Evolutionary conservation across 2,797 vertebrate species (phyloP).

Genomic region (Malurus splendens): DNA sequence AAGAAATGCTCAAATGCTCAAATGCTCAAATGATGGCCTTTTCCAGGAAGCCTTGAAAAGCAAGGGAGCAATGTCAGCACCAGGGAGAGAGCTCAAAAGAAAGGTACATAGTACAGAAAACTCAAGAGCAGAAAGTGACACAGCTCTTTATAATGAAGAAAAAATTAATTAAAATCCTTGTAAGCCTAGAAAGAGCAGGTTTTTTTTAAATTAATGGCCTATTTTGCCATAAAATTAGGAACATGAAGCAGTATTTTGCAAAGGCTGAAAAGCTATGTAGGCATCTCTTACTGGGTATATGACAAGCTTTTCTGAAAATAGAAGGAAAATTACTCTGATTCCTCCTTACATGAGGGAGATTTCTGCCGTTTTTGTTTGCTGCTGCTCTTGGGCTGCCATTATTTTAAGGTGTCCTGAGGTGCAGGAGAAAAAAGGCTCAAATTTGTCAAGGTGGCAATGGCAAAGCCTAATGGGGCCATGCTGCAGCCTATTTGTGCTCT

Average conservation of each 20-base stretch:
- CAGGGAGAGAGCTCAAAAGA: neutral
- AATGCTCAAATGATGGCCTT: slow-evolving; percentile 4
- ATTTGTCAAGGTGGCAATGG: neutral
- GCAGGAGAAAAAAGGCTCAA: neutral
- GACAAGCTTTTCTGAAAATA: neutral
- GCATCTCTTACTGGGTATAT: neutral
- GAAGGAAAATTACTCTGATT: neutral
- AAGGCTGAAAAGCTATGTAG: neutral
- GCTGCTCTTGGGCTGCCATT: neutral
- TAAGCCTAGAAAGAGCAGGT: neutral
- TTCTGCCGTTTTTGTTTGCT: neutral
- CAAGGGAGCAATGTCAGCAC: neutral
- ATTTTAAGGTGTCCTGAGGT: neutral
- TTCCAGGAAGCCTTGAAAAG: neutral
- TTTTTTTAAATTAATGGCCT: neutral
- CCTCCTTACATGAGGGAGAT: neutral
- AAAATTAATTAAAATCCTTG: neutral
- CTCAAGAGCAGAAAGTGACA: neutral
- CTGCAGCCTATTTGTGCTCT: slow-evolving; percentile 10
- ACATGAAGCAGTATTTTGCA: neutral
- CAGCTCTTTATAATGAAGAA: neutral
- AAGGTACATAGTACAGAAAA: neutral
- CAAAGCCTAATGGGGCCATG: neutral
- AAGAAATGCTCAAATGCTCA: slow-evolving; percentile 16
- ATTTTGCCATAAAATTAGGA: neutral